Percentiles rank a stretch among this genome's conserved stretches.
These are phyloP conservation scores for Hemiscyllium ocellatum DNA, from an alignment of 2,113 vertebrate species.

Conservation along the genomic window DNA sequence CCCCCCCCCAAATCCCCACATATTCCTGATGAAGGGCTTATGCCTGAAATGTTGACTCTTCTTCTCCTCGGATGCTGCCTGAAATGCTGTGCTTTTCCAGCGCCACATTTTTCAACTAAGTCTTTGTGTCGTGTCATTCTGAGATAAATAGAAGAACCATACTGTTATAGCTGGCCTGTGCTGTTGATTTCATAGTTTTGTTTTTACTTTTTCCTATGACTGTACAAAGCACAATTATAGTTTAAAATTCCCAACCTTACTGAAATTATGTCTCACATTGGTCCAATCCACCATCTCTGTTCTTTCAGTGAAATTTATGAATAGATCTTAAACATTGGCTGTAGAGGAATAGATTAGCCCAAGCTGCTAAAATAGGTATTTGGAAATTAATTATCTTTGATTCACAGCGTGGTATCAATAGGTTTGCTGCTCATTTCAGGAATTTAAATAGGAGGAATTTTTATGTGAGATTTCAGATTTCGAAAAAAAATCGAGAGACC, in stretches of 20 bases:
- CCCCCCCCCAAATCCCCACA: too few relatives aligned
- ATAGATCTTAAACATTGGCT: not conserved
- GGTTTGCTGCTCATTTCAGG: not conserved
- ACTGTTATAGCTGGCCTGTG: not conserved
- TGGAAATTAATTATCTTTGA: not conserved
- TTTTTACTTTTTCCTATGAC: not conserved
- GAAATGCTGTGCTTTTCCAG: too few relatives aligned
- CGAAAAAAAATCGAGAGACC: not conserved
- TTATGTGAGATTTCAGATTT: not conserved
- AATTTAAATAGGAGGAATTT: not conserved
- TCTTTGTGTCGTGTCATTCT: not conserved
- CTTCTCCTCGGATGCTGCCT: too few relatives aligned
- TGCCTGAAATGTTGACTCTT: too few relatives aligned
- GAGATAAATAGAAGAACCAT: not conserved
- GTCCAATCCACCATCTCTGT: not conserved
- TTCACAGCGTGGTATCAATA: not conserved
- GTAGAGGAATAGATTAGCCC: not conserved
- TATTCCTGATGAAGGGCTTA: too few relatives aligned
- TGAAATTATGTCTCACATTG: not conserved
- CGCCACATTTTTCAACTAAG: too few relatives aligned
- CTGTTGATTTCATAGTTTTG: not conserved
- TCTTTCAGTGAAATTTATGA: not conserved
- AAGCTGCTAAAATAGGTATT: not conserved
- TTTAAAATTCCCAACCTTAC: not conserved
- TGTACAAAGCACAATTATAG: not conserved